Evolutionary conservation across 2,113 vertebrate species (phyloP).

Genomic region (Laticauda laticaudata): DNA sequence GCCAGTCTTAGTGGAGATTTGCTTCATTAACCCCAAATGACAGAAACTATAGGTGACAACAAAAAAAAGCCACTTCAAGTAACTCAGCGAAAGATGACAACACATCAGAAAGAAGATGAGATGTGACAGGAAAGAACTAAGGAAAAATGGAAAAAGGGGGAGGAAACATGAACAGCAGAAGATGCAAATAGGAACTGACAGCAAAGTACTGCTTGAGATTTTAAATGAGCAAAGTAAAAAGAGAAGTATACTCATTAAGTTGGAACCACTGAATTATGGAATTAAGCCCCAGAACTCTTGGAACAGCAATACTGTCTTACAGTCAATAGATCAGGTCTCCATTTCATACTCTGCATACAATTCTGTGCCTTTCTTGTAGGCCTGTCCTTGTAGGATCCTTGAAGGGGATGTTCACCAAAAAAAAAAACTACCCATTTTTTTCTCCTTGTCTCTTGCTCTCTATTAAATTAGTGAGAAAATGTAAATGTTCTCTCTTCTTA

Average conservation of each 20-base stretch:
- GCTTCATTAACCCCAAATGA: constrained; percentile 56
- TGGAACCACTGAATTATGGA: constrained; percentile 64
- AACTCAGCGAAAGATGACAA: constrained; percentile 56
- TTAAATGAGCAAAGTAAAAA: constrained; percentile 62
- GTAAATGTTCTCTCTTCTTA: constrained; percentile 40
- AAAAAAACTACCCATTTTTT: constrained; percentile 57
- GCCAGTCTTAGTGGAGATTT: constrained; percentile 23
- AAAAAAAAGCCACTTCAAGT: constrained; percentile 24
- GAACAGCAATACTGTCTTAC: constrained; percentile 22
- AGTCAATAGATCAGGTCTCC: constrained; percentile 20
- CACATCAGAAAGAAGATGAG: constrained; percentile 59
- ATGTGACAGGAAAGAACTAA: constrained; percentile 51
- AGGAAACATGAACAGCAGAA: constrained; percentile 33
- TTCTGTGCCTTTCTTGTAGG: constrained; percentile 29
- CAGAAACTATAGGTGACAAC: constrained; percentile 40
- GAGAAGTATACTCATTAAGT: constrained; percentile 43
- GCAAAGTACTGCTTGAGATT: constrained; percentile 57
- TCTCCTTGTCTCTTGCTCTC: constrained; percentile 27
- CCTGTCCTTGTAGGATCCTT: constrained; percentile 44
- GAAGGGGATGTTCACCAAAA: constrained; percentile 43
- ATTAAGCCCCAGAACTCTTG: constrained; percentile 55
- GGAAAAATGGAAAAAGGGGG: constrained; percentile 34
- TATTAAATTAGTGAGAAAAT: constrained; percentile 58
- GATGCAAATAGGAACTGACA: constrained; percentile 69
- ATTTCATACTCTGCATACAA: constrained; percentile 49